Evolutionary conservation across 35 echinoderm and acorn worm genomes (phyloP), one percentile per base, ranked within the genome.

Genomic region (Patiria miniata): DNA sequence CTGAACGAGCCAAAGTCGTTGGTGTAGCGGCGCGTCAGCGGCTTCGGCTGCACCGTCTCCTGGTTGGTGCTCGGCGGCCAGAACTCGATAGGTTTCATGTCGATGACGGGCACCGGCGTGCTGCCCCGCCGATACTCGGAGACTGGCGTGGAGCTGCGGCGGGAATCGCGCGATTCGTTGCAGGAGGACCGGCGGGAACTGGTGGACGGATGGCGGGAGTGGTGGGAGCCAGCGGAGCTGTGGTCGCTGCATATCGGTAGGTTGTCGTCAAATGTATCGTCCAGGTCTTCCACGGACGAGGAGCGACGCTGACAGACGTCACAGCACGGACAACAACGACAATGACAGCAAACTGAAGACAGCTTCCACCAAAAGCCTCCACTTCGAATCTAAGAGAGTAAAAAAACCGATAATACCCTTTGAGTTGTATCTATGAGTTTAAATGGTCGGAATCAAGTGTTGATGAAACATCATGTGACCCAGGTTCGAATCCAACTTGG

Each of bases 81-180:
- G 83, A 98, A 98, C 77, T 98, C 96, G 38, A 98, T 98, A 0
- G 96, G 96, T 92, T 98, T 98, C 96, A 98, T 98, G 82, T 98
- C 96, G 8, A 98, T 98, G 8, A 98, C 83, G 18, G 96, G 96
- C 1, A 89, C 89, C 8, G 96, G 88, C 6, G 85, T 98, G 39
- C 94, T 93, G 53, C 91, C 90, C 15, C 95, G 65, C 34, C 95
- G 87, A 68, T 91, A 91, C 30, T 93, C 91, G 33, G 95, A 93
- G n/a, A 86, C 87, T 0, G 95, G 87, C 44, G 83, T 93, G 12
- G 95, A 97, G 26, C 91, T 86, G 29, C 95, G 77, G 14, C 95
- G 78, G 29, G 95, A 97, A 61, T 94, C 93, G 39, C 81, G 39
- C 26, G 39, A 81, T 37, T 58, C 55, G 39, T 78, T 85, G 56